Percentiles rank a stretch among this genome's conserved stretches.
These are phyloP conservation scores for Cylindroiulus punctatus DNA, from an alignment of 2,888 invertebrate species.

Conservation along the genomic window DNA sequence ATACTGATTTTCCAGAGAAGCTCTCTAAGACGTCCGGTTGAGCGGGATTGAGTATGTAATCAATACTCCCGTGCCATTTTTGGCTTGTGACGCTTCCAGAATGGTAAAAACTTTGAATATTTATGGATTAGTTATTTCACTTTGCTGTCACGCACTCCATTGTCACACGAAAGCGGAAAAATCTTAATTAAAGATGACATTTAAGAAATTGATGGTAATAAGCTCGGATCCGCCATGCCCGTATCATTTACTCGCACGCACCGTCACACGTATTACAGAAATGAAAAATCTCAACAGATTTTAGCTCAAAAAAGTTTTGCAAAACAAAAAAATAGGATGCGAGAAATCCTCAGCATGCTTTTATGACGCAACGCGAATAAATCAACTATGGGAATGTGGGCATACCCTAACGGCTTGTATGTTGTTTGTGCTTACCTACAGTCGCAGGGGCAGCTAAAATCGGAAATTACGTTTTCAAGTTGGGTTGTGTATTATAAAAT, in stretches of 20 bases:
- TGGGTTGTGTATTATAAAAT: too few relatives aligned
- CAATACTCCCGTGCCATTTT: constrained; percentile 7
- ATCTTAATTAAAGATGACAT: constrained; percentile 45
- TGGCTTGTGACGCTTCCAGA: constrained; percentile 7
- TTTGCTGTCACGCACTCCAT: constrained; percentile 35
- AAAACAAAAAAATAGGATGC: neutral
- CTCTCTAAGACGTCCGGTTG: constrained; percentile 37
- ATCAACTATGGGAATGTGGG: too few relatives aligned
- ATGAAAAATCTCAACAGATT: neutral
- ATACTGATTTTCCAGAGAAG: constrained; percentile 9
- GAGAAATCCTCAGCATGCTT: neutral
- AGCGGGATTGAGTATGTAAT: neutral
- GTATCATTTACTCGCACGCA: constrained; percentile 23
- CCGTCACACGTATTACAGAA: neutral
- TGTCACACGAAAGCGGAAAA: constrained; percentile 32
- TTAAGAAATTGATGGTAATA: constrained; percentile 45
- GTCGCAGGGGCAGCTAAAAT: too few relatives aligned
- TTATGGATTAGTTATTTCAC: constrained; percentile 45
- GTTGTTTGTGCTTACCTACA: too few relatives aligned
- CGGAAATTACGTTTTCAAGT: too few relatives aligned
- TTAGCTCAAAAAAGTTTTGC: neutral
- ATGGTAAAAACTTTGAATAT: constrained; percentile 13
- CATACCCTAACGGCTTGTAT: too few relatives aligned
- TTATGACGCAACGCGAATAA: too few relatives aligned
- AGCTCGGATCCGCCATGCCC: neutral